Base-by-base conservation (phyloP, 2,797 vertebrate genomes). In the Lates japonicus region DNA sequence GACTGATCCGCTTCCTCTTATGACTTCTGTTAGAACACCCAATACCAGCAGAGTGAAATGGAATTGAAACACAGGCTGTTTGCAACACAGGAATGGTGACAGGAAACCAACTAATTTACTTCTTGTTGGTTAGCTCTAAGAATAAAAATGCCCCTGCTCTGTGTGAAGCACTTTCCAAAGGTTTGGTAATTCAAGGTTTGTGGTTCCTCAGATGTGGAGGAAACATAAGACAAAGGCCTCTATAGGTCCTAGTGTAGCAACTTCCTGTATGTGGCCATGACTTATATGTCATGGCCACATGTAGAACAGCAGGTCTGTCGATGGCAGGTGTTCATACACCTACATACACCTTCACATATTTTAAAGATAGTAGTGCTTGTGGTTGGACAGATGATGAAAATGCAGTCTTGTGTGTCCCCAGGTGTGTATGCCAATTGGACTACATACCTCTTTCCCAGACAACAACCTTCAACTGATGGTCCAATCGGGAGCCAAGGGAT, bases 401-500 rank as follows among this genome's bases (percentile, higher is more conserved):
- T 11, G 0, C 8, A 54, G 9, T 35, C 20, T 3, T 33, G 16
- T 76, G 8, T 82, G 16, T 85, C 54, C 20, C 8, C 66, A 99
- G 98, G 97, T 97, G 3, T 98, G 98, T 73, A 99, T 99, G 98
- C 98, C 98, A 0, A 81, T 97, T 0, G 98, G 98, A 52, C 97
- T 99, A 66, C 96, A 99, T 87, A 96, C 96, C 33, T 93, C 93
- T 31, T 99, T 99, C 89, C 98, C 98, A 12, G 97, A 98, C 78
- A 99, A 99, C 94, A 99, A 98, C 92, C 95, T 99, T 61, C 98
- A 99, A 88, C 90, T 99, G 91, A 99, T 99, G 98, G 98, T 99
- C 20, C 98, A 97, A 74, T 99, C 98, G 4, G 98, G 98, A 90
- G 98, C 98, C 74, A 99, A 99, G 85, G 98, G 98, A 7, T 99